phyloP scores from a whole-genome alignment of 2,113 vertebrate species.

The Myanophis thanlyinensis region DNA sequence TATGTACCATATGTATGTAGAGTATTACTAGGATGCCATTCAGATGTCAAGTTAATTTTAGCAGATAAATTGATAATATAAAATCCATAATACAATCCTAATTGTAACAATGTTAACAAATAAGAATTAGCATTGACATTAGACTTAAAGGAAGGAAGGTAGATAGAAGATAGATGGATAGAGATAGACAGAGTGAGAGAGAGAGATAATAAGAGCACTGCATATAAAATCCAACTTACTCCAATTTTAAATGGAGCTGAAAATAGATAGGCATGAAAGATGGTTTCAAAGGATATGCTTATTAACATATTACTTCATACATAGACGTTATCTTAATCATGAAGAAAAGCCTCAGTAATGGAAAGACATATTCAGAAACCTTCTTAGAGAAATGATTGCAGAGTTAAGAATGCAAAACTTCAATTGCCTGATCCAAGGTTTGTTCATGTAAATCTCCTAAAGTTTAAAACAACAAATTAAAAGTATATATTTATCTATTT shows the following conservation, averaged over 20 bases:
- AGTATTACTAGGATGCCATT: background rate
- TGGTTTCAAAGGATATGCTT: background rate
- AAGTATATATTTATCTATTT: background rate
- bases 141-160: background rate
- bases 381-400: background rate
- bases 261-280: background rate
- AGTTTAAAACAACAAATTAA: slow-evolving; percentile 1
- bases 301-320: background rate
- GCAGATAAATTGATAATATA: background rate
- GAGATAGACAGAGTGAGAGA: background rate
- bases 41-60: background rate
- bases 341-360: background rate
- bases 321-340: background rate
- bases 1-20: background rate
- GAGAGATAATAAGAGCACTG: background rate
- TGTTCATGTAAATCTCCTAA: background rate
- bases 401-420: background rate
- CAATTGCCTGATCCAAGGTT: background rate
- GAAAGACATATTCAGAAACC: background rate
- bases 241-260: background rate
- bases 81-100: background rate
- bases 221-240: background rate
- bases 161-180: background rate
- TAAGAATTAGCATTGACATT: background rate
- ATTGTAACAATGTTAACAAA: background rate